These are phyloP conservation scores for Zosterops pallidus DNA, from an alignment of 2,113 vertebrate genomes.

Conservation along the genomic window DNA sequence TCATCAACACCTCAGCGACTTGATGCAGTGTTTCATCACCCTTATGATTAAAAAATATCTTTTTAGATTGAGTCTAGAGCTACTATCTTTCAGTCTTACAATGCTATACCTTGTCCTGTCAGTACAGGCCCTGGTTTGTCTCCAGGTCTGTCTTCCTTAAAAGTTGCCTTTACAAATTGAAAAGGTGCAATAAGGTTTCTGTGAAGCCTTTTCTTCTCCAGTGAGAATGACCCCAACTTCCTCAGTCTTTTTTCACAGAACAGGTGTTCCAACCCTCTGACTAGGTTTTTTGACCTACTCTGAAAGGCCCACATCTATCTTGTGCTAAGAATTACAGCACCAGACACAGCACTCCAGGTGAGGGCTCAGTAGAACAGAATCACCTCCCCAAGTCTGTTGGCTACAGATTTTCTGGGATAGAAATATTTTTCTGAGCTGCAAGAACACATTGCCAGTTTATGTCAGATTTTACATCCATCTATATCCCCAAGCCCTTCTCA, in stretches of 20 bases:
- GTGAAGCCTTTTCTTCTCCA: background rate
- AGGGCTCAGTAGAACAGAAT: background rate
- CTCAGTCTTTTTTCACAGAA: background rate
- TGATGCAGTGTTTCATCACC: background rate
- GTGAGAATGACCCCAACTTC: accelerated
- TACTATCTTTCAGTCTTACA: background rate
- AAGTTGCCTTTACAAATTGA: background rate
- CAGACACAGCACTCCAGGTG: background rate
- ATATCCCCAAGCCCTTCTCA: background rate
- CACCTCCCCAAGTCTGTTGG: accelerated
- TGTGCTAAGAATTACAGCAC: background rate
- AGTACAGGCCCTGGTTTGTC: background rate
- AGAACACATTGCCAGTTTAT: background rate
- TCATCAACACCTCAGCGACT: background rate
- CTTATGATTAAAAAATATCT: background rate
- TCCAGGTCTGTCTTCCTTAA: background rate
- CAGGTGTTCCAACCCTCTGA: background rate
- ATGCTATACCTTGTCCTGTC: background rate
- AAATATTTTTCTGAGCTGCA: background rate
- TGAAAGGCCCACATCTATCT: background rate
- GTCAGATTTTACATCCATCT: background rate
- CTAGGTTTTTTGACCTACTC: background rate
- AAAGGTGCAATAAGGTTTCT: background rate
- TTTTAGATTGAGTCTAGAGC: background rate
- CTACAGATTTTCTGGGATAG: background rate